phyloP scores from a whole-genome alignment of 2,888 invertebrate species.

The Halocaridina rubra region DNA sequence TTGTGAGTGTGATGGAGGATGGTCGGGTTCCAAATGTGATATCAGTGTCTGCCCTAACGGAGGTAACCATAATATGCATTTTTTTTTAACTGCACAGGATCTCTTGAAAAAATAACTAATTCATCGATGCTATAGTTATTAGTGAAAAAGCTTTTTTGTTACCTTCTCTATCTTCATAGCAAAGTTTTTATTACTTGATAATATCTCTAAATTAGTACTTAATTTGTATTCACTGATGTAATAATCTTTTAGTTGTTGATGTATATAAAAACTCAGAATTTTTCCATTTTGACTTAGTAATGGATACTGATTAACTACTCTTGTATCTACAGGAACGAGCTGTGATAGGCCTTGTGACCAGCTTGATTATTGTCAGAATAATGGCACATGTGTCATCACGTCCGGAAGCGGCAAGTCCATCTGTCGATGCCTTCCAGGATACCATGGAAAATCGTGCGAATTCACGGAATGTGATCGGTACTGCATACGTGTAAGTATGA shows the following conservation, averaged over 20 bases:
- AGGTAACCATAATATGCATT: too few species aligned
- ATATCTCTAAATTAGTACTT: too few species aligned
- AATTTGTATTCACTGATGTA: too few species aligned
- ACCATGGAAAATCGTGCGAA: conserved; percentile 71
- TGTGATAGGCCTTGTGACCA: neutral
- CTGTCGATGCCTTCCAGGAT: conserved; percentile 74
- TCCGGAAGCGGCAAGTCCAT: conserved; percentile 27
- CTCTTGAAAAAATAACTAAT: too few species aligned
- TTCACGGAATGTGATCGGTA: conserved; percentile 69
- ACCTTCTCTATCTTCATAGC: too few species aligned
- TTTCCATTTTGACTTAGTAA: neutral
- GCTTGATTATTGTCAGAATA: conserved; percentile 16
- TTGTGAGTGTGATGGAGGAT: conserved; percentile 56
- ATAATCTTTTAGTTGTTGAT: too few species aligned
- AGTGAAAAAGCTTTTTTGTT: too few species aligned
- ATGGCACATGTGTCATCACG: conserved; percentile 27
- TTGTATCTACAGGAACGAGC: neutral
- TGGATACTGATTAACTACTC: neutral
- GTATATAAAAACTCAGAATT: too few species aligned
- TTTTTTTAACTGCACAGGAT: too few species aligned
- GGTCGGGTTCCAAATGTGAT: conserved; percentile 33
- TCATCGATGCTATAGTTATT: too few species aligned
- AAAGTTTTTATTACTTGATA: too few species aligned
- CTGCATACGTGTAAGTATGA: conserved; percentile 68
- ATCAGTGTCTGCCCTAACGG: neutral